Base-by-base conservation (phyloP, 1,140 invertebrate species). In the Caenorhabditis latens region DNA sequence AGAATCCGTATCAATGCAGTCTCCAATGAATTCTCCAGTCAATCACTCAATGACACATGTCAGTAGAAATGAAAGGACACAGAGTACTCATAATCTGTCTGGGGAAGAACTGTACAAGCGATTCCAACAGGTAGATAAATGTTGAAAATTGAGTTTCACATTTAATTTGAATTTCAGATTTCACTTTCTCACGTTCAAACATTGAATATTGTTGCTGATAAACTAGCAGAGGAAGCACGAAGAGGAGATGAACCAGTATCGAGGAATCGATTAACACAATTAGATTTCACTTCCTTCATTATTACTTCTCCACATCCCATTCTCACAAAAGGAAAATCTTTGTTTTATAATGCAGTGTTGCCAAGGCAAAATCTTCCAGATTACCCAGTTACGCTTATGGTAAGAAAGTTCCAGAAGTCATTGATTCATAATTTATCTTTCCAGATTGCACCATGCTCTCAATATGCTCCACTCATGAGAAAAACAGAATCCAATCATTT, bases 391-490 rank as follows among this genome's bases (percentile, higher is more conserved):
- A 83, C 86, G 19, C 86, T 86, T 14, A 86, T 86, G 86, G 86
- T 83, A 63, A 83, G 46, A 24, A 14, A 3, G 13, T n/a, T 40
- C 16, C 21, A 24, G 19, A 65, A 40, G 8, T 4, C 21, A 19
- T 1, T 24, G 19, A 53, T 11, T 24, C 46, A 8, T 6, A 6
- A 50, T 2, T 42, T 48, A 24, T 24, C 53, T 24, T 58, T 86
- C n/a, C 21, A 89, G 88, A 87, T 90, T 46, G 83, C 86, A 14
- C 88, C 89, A 50, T 86, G 89, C 50, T 86, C 85, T 21, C 88
- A 89, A 84, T 90, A 90, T 61, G 88, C 89, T 53, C 89, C 89
- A 32, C 82, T 90, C 1, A 85, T 90, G 86, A 61, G 89, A 57
- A 82, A 89, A 53, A 83, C 84, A 2, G 88, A 90, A 57, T 84